Base-by-base conservation (phyloP, 2,888 invertebrate species). In the Calameuta pallipes region DNA sequence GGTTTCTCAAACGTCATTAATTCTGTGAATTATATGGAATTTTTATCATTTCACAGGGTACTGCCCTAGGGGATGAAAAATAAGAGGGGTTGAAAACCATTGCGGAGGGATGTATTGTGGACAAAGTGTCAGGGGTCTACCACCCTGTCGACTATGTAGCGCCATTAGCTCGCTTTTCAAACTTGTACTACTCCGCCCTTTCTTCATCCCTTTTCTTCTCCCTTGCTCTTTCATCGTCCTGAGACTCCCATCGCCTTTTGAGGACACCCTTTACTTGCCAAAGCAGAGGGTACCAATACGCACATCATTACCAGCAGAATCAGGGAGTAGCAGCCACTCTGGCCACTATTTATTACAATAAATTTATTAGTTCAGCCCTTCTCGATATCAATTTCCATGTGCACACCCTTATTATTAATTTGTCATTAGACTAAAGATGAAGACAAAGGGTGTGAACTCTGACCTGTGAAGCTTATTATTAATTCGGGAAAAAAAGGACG, bases 81-180 rank as follows among this genome's bases (percentile, higher is more conserved):
- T 31, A 35, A 69, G 70, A n/a, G 12, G 74, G 76, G 73, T 23
- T 30, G 56, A 4, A n/a, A 13, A 74, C 23, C 56, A 56, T 56
- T 9, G 13, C 11, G 73, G n/a, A 73, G 36, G 36, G 77, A 69
- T 69, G 77, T 69, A 77, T 77, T 74, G 78, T 78, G 75, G 75
- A 78, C 75, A 78, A 78, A 78, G 78, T 78, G 75, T 75, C 78
- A 78, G 78, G 71, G 41, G 69, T 34, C 69, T 35, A 56, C 75
- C 78, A 36, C 69, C 31, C 70, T 70, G 23, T 75, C 23, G 75
- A 31, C 71, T 71, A 41, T 75, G 71, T 69, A 35, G 75, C 75
- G 75, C 78, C 78, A 78, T 78, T 78, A 78, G 78, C 75, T 71
- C 73, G 78, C 78, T 78, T 78, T 78, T 78, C 75, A 78, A 78